These are phyloP conservation scores for Oreochromis tanganicae DNA, from an alignment of 2,113 vertebrate genomes.

Conservation along the genomic window DNA sequence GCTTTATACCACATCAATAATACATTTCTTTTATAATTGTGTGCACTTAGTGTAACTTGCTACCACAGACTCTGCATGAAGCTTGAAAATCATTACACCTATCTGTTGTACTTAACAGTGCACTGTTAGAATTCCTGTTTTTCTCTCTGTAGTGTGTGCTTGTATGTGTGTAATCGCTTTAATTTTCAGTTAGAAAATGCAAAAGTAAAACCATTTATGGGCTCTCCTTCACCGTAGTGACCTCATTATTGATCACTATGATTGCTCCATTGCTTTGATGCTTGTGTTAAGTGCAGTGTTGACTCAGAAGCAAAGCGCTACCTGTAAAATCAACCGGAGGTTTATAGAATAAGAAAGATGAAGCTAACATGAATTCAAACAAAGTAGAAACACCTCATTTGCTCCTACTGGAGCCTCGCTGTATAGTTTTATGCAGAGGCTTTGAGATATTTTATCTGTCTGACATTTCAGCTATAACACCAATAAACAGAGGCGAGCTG, in stretches of 20 bases:
- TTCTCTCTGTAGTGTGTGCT: not conserved
- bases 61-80: conserved; percentile 9
- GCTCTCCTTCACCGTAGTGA: not conserved
- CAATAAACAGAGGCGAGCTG: not conserved
- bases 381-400: not conserved
- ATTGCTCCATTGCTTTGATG: not conserved
- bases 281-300: not conserved
- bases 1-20: conserved; percentile 11
- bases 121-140: not conserved
- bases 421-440: not conserved
- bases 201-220: not conserved
- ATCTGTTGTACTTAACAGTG: not conserved
- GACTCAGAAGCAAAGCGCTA: conserved; percentile 13
- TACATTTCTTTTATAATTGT: not conserved
- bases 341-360: not conserved
- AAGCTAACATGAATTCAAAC: not conserved
- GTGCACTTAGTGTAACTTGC: conserved; percentile 39
- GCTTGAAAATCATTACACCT: not conserved
- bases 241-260: not conserved
- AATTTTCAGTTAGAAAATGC: not conserved
- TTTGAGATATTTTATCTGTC: not conserved
- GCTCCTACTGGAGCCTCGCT: not conserved
- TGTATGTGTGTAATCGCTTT: not conserved
- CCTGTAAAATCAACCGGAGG: not conserved
- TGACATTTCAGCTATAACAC: not conserved